Base-by-base conservation (phyloP, 2,113 vertebrate genomes). In the Lathamus discolor region DNA sequence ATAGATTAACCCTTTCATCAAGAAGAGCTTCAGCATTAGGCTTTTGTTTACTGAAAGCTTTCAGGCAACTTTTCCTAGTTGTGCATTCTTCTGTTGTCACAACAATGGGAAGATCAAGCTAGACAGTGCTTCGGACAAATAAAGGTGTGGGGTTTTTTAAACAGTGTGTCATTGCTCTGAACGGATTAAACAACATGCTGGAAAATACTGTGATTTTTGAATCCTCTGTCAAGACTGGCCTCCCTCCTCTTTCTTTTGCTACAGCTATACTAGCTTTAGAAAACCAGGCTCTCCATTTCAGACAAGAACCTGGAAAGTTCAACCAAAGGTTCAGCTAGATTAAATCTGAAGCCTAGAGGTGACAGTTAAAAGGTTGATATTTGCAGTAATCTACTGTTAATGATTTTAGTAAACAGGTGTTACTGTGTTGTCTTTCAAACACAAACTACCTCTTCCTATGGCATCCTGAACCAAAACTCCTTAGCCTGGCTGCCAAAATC, bases 21-120 rank as follows among this genome's bases (percentile, higher is more conserved):
- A 46, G 88, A 79, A 91, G 77, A 92, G 19, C 27, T 75, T 87
- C 74, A 86, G 81, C 83, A 64, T 85, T 89, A 79, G 70, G 52
- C 46, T 88, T 88, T 51, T 92, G 72, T 94, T 91, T 86, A 74
- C 87, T 93, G 91, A 91, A 85, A 87, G 87, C 87, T 96, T 97
- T 94, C 59, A 69, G 74, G 66, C 5, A 18, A 62, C 55, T 90
- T 59, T 62, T 91, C 84, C 46, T 94, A 80, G 37, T 69, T 72
- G 59, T 93, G 75, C 59, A 74, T 20, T 91, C 64, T 76, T 91
- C 54, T 80, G 84, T 95, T 96, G 87, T 85, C 63, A 85, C 86
- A 95, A 79, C 69, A 94, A 62, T 1, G 5, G 52, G 49, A 83
- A 90, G 70, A 90, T 80, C 61, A 88, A 92, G 66, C 67, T 92